Evolutionary conservation across 2,797 vertebrate species (phyloP).

Genomic region (Numenius phaeopus): DNA sequence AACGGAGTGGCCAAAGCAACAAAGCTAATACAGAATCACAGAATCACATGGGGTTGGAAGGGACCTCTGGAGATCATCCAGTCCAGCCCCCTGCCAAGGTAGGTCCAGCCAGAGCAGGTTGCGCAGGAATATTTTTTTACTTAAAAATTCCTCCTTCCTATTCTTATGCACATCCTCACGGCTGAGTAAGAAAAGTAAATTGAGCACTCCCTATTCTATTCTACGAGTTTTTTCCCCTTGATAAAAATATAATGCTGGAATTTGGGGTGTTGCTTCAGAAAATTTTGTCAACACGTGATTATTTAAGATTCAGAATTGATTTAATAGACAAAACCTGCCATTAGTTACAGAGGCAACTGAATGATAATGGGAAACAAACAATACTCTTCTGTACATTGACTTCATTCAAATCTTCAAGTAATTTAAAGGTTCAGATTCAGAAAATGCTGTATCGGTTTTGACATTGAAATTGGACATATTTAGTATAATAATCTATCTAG

Average conservation of each 20-base stretch:
- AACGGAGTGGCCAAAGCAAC: not conserved
- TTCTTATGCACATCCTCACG: not conserved
- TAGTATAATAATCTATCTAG: not conserved
- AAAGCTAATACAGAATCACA: not conserved
- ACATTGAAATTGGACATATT: not conserved
- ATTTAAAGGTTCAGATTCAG: not conserved
- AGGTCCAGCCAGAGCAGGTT: too few species aligned
- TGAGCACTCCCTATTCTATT: not conserved
- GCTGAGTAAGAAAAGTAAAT: not conserved
- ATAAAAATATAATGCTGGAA: not conserved
- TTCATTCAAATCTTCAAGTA: not conserved
- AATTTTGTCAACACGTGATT: not conserved
- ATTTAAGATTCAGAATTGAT: not conserved
- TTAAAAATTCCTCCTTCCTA: not conserved
- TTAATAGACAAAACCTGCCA: not conserved
- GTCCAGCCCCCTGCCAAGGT: too few species aligned
- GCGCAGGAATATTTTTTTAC: not conserved
- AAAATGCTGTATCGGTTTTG: not conserved
- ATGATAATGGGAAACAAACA: not conserved
- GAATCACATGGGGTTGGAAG: too few species aligned
- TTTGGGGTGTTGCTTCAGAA: not conserved
- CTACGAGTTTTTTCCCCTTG: not conserved
- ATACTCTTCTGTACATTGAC: not conserved
- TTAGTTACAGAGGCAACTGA: not conserved
- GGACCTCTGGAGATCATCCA: too few species aligned